phyloP scores from a whole-genome alignment of 1,140 invertebrate genomes.

The Anastatus disparis region DNA sequence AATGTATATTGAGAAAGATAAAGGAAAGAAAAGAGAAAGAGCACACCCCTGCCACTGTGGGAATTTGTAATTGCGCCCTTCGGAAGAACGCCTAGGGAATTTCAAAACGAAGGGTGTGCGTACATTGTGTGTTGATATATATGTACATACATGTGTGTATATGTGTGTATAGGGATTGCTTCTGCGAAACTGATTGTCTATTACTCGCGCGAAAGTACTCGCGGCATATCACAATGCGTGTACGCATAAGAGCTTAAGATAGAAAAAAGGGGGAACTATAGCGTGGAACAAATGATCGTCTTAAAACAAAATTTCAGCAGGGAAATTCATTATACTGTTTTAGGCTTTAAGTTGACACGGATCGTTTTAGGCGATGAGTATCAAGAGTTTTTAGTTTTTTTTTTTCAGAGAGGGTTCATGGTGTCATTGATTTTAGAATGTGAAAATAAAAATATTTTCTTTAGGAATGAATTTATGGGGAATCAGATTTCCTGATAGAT shows the following conservation, averaged over 20 bases:
- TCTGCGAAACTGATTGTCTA: slow-evolving; percentile 50
- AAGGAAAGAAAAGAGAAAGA: slow-evolving; percentile 23
- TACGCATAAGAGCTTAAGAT: too few relatives aligned
- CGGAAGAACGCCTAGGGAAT: slow-evolving; percentile 47
- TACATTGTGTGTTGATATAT: too few relatives aligned
- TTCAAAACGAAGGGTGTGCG: slow-evolving; percentile 3
- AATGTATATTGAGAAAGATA: too few relatives aligned
- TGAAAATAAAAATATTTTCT: too few relatives aligned
- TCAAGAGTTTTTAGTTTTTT: neutral
- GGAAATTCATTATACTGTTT: slow-evolving; percentile 1
- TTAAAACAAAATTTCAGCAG: neutral
- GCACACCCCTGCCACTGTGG: slow-evolving; percentile 54
- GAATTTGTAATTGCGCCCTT: slow-evolving; percentile 61
- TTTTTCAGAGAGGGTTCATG: too few relatives aligned
- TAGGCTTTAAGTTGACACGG: too few relatives aligned
- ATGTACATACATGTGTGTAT: slow-evolving; percentile 22
- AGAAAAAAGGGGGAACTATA: neutral
- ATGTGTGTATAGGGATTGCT: too few relatives aligned
- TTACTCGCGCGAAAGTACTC: slow-evolving; percentile 39
- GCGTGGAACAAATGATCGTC: neutral
- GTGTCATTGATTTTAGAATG: too few relatives aligned
- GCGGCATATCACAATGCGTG: slow-evolving; percentile 12
- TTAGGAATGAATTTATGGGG: too few relatives aligned
- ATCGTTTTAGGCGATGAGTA: neutral
- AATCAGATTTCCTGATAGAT: too few relatives aligned